A percentile compares a stretch with the other conserved stretches of the same genome.
phyloP scores from a whole-genome alignment of 1,140 invertebrate species.

The Muscidifurax raptorellus region DNA sequence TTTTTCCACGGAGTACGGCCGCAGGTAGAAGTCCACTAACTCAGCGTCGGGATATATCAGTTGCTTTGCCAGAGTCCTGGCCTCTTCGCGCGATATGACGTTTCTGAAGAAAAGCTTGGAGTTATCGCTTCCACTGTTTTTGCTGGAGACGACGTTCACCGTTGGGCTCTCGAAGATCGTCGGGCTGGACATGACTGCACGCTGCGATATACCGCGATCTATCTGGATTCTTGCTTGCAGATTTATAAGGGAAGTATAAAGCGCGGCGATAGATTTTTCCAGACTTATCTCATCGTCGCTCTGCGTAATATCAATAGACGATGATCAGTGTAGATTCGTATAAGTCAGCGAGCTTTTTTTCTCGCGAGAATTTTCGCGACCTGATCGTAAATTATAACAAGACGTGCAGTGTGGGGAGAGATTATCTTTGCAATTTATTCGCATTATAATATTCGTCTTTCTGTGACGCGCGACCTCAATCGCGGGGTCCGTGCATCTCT shows the following conservation, averaged over 20 bases:
- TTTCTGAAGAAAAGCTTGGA: not conserved
- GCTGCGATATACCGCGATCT: too few species aligned
- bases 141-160: not conserved
- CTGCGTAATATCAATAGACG: not conserved
- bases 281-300: not conserved
- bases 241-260: not conserved
- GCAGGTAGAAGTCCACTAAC: slow-evolving; percentile 48
- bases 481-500: not conserved
- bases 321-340: not conserved
- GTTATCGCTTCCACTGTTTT: not conserved
- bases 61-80: slow-evolving; percentile 44
- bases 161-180: slow-evolving; percentile 2
- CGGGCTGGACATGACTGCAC: not conserved
- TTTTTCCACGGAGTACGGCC: slow-evolving; percentile 61
- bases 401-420: too few species aligned
- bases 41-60: slow-evolving; percentile 47
- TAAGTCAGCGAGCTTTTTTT: not conserved
- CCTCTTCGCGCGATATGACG: slow-evolving; percentile 9
- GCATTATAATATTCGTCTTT: not conserved
- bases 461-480: not conserved
- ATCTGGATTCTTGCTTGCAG: not conserved
- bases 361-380: too few species aligned
- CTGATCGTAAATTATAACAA: not conserved
- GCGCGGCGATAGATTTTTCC: too few species aligned
- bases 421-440: not conserved